Base-by-base conservation (phyloP, 37 sponge, comb jelly and placozoan species). In the Spongilla lacustris region DNA sequence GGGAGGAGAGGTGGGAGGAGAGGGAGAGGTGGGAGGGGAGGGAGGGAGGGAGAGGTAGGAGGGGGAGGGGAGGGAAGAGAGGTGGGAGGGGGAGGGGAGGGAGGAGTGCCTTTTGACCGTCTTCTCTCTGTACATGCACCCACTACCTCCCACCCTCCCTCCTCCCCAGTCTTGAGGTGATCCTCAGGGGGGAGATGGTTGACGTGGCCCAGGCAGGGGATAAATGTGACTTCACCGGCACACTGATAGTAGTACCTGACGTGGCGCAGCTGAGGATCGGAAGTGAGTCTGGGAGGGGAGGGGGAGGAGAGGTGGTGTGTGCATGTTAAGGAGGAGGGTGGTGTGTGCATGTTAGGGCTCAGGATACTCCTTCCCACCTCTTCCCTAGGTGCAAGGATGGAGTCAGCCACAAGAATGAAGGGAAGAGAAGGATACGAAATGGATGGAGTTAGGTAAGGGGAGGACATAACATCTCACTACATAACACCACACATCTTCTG, bases 171-270 rank as follows among this genome's bases (percentile, higher is more conserved):
- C 76, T 98, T 76, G 99, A 98, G 87, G 91, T 98, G 36, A 81
- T 98, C 23, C 73, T 98, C 36, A 71, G 97, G 33, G 97, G 93
- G 9, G 99, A 98, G 84, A 90, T 92, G 26, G 99, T 98, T 29
- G 99, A 98, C 36, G 68, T 78, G 38, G 97, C 95, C 9, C 99
- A 97, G 49, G 94, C 99, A 25, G 99, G 99, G 0, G 99, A 98
- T 85, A 95, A 95, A 88, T 97, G 96, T 83, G 99, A 98, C 84
- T 97, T 98, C 88, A 98, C 87, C 24, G 99, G 99, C 6, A 98
- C 99, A 28, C 93, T 98, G 28, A 93, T 98, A 36, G 99, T 96
- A 26, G 97, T 98, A 19, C 99, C 99, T 0, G 99, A 98, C 71
- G 99, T 98, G 31, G 66, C 93, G 11, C 94, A 96, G 71, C 83